Evolutionary conservation across 2,888 invertebrate species (phyloP).

Genomic region (Abscondita cerata): DNA sequence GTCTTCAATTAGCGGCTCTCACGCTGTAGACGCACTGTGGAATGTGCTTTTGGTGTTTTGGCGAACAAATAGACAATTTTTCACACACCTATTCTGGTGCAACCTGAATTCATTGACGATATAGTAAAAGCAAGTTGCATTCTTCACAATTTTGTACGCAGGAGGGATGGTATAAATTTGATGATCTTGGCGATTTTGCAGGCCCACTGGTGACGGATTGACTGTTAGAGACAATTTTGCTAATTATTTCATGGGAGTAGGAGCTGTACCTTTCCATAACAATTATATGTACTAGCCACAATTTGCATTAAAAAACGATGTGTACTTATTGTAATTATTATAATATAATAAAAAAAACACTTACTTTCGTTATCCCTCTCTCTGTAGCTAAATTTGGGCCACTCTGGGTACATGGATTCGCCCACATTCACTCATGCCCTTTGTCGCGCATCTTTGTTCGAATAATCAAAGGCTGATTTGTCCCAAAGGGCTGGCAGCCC

Average conservation of each 20-base stretch:
- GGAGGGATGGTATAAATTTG: background rate
- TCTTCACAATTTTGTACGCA: slow-evolving; percentile 14
- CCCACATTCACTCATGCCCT: no score
- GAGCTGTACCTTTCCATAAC: background rate
- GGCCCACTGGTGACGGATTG: background rate
- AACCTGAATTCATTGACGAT: slow-evolving; percentile 4
- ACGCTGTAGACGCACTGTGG: background rate
- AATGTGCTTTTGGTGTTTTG: slow-evolving; percentile 13
- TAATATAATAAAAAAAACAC: no score
- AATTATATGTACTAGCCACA: background rate
- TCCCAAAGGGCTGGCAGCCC: no score
- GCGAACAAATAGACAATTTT: slow-evolving; percentile 11
- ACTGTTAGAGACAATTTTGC: background rate
- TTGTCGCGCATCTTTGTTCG: no score
- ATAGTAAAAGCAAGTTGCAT: slow-evolving; percentile 4
- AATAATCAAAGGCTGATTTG: no score
- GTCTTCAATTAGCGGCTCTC: slow-evolving; percentile 14
- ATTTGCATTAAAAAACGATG: no score
- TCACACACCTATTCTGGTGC: background rate
- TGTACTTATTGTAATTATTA: no score
- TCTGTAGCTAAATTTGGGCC: no score
- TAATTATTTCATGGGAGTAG: background rate
- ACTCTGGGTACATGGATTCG: no score
- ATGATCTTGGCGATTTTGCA: background rate
- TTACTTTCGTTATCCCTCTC: no score